These are phyloP conservation scores for Trogon surrucura DNA, from an alignment of 2,113 vertebrate genomes.

Conservation along the genomic window DNA sequence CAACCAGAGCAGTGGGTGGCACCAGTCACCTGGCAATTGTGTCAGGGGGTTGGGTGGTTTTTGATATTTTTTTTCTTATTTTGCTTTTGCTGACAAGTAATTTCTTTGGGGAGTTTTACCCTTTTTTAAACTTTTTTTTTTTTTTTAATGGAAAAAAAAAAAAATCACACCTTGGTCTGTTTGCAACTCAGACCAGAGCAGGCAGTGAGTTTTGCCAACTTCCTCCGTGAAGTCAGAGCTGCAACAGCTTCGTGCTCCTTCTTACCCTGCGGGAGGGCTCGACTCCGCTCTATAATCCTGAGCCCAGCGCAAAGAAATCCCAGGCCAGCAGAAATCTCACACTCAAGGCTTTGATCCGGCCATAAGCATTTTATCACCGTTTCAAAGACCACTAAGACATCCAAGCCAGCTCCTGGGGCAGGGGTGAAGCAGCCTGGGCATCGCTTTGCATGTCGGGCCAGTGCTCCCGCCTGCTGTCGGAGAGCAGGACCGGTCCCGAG, in stretches of 20 bases:
- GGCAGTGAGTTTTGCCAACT: neutral
- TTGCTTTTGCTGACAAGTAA: neutral
- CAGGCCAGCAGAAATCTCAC: neutral
- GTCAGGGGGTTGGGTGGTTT: rapidly evolving
- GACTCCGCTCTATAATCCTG: neutral
- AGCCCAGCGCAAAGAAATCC: neutral
- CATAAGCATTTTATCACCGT: neutral
- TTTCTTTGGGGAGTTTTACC: neutral
- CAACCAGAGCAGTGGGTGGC: neutral
- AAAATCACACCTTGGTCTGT: neutral
- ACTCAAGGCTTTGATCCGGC: neutral
- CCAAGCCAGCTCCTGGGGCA: neutral
- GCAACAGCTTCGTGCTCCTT: neutral
- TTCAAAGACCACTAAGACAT: rapidly evolving
- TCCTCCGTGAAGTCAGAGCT: neutral
- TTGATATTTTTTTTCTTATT: neutral
- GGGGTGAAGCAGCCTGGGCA: neutral
- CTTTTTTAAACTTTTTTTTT: no score
- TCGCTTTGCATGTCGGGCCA: neutral
- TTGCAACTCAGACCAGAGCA: neutral
- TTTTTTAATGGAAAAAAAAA: rapidly evolving
- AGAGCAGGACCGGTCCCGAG: neutral
- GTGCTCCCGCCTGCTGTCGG: neutral
- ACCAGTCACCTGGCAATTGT: neutral
- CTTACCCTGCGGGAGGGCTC: neutral